phyloP scores from a whole-genome alignment of 2,113 vertebrate species.

The Ascaphus truei region DNA sequence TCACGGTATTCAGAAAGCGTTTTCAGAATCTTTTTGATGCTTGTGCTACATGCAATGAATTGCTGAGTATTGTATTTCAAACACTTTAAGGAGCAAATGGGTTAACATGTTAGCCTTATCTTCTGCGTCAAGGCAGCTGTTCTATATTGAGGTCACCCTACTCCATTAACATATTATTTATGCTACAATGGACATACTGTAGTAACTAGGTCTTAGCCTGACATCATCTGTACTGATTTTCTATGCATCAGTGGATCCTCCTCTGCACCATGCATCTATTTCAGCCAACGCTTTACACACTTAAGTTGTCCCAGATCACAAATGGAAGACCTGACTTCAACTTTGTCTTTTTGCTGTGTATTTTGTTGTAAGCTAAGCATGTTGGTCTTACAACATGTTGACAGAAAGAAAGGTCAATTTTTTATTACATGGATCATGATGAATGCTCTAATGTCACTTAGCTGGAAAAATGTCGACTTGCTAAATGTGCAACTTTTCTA shows the following conservation, averaged over 20 bases:
- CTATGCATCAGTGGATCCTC: slow-evolving; percentile 6
- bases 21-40: too few relatives aligned
- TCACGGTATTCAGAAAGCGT: too few relatives aligned
- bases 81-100: neutral
- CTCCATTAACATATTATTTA: slow-evolving; percentile 23
- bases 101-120: neutral
- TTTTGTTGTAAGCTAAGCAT: neutral
- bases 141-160: slow-evolving; percentile 27
- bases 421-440: neutral
- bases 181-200: slow-evolving; percentile 6
- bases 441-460: neutral
- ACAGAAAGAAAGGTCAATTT: neutral
- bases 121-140: neutral
- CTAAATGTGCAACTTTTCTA: neutral
- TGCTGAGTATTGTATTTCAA: too few relatives aligned
- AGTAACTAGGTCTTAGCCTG: slow-evolving; percentile 22
- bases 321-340: neutral
- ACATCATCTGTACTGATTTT: slow-evolving; percentile 15
- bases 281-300: neutral
- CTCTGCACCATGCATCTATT: neutral
- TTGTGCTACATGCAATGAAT: too few relatives aligned
- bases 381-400: too few relatives aligned
- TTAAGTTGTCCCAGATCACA: neutral
- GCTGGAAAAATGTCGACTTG: neutral
- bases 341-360: neutral